phyloP scores from a whole-genome alignment of 2,888 invertebrate genomes.

The Orthosia gothica region DNA sequence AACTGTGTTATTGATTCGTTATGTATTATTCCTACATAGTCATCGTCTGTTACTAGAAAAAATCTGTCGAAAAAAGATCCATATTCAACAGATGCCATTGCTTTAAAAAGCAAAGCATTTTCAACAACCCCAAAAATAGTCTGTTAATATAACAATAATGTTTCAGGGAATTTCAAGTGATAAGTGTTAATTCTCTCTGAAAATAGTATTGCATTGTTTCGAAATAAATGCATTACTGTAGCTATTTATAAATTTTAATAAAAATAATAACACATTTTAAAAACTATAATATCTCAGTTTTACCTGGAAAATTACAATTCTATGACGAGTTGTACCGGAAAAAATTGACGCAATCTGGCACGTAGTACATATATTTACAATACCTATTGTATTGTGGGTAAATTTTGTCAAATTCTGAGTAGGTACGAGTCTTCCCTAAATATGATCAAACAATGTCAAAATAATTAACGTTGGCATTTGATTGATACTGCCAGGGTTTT shows the following conservation, averaged over 20 bases:
- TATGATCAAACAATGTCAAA: not conserved
- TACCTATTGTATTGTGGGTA: not conserved
- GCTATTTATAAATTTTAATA: not conserved
- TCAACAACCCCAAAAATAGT: not conserved
- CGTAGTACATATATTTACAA: not conserved
- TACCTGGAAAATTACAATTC: not conserved
- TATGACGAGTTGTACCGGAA: constrained; percentile 1
- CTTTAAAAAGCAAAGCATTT: not conserved
- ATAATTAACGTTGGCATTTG: not conserved
- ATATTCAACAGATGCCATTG: not conserved
- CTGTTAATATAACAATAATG: not conserved
- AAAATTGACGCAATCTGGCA: constrained; percentile 2
- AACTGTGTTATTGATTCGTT: not conserved
- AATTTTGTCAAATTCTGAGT: not conserved
- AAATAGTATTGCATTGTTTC: constrained; percentile 30
- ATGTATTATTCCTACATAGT: too few species aligned
- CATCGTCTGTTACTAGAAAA: too few species aligned
- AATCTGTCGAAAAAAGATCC: not conserved
- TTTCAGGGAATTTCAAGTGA: not conserved
- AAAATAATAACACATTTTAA: not conserved
- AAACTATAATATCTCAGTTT: not conserved
- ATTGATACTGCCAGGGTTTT: not conserved
- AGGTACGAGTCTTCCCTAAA: not conserved
- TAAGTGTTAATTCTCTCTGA: not conserved
- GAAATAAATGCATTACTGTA: not conserved